Base-by-base conservation (phyloP, 2,888 invertebrate genomes). In the Drepanosiphum platanoidis region DNA sequence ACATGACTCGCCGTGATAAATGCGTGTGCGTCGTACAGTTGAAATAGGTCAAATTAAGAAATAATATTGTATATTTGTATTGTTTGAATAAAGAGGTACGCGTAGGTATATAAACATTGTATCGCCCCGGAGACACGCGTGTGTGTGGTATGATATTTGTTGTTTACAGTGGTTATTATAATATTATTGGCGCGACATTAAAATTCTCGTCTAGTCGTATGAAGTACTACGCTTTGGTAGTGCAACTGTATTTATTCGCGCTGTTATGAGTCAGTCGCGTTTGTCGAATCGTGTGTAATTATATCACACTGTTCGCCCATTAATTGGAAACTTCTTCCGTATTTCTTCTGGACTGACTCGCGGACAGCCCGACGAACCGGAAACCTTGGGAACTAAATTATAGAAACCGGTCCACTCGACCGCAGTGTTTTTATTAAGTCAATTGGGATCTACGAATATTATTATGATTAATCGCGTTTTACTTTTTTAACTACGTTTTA, bases 21-120 rank as follows among this genome's bases (percentile, higher is more conserved):
- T 66, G 34, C 15, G 34, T 32, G 13, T 3, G 8, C n/a, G 22
- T 58, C 22, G 22, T 18, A 58, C 22, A 30, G 32, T 66, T 34
- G 15, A 66, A 66, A 66, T 66, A 32, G 66, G 32, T 66, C 66
- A 34, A 34, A 34, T 66, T 66, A 34, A 32, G 66, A 34, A 66
- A 66, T 34, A 66, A 32, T 30, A 18, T 64, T 18, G n/a, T n/a
- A n/a, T n/a, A n/a, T n/a, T n/a, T 64, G 15, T 66, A 32, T 32
- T 32, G 4, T 66, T 18, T 13, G 22, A 13, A 66, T 27, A 64
- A 66, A 18, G 30, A 7, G 61, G 61, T 27, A 27, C 22, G 42
- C 42, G 61, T 27, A 58, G 58, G 5, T 9, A 61, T 8, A 1
- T 61, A 61, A 22, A 61, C 52, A 7, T n/a, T 3, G 42, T 42